Evolutionary conservation across 1,140 invertebrate species (phyloP).

Genomic region (Delia radicum): DNA sequence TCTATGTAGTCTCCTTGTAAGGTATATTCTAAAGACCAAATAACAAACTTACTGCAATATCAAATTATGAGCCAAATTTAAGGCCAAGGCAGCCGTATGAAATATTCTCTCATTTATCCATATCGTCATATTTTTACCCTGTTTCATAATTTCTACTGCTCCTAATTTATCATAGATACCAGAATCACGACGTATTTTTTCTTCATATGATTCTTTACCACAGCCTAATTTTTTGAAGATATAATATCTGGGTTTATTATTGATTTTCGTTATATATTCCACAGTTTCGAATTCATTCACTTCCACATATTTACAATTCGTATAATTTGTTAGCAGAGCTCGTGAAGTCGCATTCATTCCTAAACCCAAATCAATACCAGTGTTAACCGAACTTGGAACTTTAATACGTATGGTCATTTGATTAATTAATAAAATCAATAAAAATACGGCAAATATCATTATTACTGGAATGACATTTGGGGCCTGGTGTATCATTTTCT

Average conservation of each 20-base stretch:
- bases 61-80: conserved; percentile 44
- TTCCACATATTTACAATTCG: not conserved
- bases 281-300: too few species aligned
- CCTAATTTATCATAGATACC: not conserved
- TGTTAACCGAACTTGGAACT: not conserved
- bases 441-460: too few species aligned
- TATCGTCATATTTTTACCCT: conserved; percentile 25
- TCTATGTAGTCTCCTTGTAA: too few species aligned
- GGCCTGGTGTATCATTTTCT: too few species aligned
- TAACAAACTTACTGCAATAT: conserved; percentile 35
- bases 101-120: conserved; percentile 42
- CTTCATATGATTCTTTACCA: not conserved
- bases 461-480: too few species aligned
- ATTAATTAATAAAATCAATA: too few species aligned
- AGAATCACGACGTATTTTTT: too few species aligned
- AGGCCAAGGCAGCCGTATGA: conserved; percentile 41
- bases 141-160: conserved; percentile 29
- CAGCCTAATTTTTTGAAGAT: conserved; percentile 9
- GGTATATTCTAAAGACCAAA: too few species aligned
- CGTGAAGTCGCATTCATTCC: not conserved
- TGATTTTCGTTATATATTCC: too few species aligned
- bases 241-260: too few species aligned
- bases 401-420: too few species aligned
- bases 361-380: not conserved
- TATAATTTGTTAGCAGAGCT: not conserved